Percentiles rank a stretch among this genome's conserved stretches.
Evolutionary conservation across 2,888 invertebrate genomes (phyloP).

Genomic region (Therioaphis trifolii): DNA sequence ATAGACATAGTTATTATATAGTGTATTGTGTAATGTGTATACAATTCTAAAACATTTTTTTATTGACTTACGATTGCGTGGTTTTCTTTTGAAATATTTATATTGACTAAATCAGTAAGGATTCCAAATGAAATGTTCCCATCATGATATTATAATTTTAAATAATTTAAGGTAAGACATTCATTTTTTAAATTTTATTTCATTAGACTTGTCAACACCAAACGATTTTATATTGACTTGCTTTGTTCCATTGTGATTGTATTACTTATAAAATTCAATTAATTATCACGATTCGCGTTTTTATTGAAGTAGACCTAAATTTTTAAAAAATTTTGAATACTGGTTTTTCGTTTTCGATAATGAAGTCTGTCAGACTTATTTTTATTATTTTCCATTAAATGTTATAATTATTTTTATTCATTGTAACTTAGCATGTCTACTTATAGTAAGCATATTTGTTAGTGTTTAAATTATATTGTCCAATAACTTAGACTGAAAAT

Average conservation of each 20-base stretch:
- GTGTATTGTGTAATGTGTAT: too few relatives aligned
- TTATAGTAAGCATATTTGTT: too few relatives aligned
- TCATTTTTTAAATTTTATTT: neutral
- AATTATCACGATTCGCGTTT: too few relatives aligned
- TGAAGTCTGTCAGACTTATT: too few relatives aligned
- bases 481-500: too few relatives aligned
- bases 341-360: too few relatives aligned
- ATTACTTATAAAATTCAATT: too few relatives aligned
- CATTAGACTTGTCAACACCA: neutral
- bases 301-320: too few relatives aligned
- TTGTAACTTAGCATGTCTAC: neutral
- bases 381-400: too few relatives aligned
- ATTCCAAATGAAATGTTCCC: neutral
- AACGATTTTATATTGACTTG: neutral
- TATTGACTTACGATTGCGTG: neutral
- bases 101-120: neutral
- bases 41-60: neutral
- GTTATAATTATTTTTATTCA: too few relatives aligned
- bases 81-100: neutral
- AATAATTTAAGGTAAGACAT: constrained; percentile 19
- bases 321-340: too few relatives aligned
- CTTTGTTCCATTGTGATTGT: neutral
- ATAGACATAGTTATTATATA: neutral
- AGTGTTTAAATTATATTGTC: too few relatives aligned
- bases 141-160: neutral